Evolutionary conservation across 2,888 invertebrate species (phyloP), one percentile per base, ranked within the genome.

Genomic region (Cataglyphis albicans): DNA sequence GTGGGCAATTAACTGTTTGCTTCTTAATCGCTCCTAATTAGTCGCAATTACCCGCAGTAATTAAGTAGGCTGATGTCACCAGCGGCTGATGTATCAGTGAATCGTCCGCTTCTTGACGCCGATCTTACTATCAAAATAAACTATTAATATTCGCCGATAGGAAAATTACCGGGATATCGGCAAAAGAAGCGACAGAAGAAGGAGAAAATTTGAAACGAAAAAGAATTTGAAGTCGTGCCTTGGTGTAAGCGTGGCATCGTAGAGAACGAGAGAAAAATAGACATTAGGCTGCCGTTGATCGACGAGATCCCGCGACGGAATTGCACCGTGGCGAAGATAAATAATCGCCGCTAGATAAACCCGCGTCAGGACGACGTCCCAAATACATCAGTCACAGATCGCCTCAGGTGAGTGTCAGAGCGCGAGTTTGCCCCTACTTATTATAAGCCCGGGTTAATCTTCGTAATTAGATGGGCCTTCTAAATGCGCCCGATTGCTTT

Each of bases 1-100:
- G 75, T 86, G 89, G 87, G 88, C 92, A 91, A 94, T 93, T 92
- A 92, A 91, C 89, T 89, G 89, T 92, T 93, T 91, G 92, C 91
- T 90, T 88, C 92, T 92, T 91, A 90, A 93, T 92, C 91, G 88
- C 88, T 88, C 87, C 91, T 93, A 93, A 93, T 93, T 92, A 92
- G 89, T 86, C 84, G 89, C 91, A 92, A 93, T 94, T 93, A 93
- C 63, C 68, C 85, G 90, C 89, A 89, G 92, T 92, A 91, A 93
- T 93, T 91, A 92, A 93, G 90, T 89, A 91, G 91, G 91, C 92
- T 91, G 87, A 90, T 89, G 90, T 87, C 88, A 89, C 87, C 89
- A 84, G 84, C 86, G 80, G 52, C 84, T 55, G 84, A 87, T 87
- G 84, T 84, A 85, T 90, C 85, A 81, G 87, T 88, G 86, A 90